phyloP scores from a whole-genome alignment of 2,113 vertebrate species.

The Lepus europaeus region DNA sequence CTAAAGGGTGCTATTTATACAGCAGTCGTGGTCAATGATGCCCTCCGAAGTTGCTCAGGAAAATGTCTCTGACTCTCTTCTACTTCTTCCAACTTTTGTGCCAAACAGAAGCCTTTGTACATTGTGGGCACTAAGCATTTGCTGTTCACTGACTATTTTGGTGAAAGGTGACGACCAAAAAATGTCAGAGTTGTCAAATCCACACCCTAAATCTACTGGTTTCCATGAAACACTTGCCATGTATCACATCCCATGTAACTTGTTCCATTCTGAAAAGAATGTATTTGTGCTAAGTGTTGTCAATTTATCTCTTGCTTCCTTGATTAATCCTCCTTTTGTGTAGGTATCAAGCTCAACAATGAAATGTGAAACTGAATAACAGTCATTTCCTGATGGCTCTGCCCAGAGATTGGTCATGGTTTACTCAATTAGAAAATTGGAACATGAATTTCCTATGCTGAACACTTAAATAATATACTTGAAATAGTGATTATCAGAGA shows the following conservation, averaged over 20 bases:
- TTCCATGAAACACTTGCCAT: background rate
- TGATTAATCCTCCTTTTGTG: constrained; percentile 70
- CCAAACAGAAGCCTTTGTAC: constrained; percentile 6
- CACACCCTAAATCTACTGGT: constrained; percentile 69
- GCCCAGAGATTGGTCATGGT: constrained; percentile 42
- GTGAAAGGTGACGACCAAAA: background rate
- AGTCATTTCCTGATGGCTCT: constrained; percentile 65
- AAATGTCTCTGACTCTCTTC: background rate
- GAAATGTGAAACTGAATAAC: constrained; percentile 29
- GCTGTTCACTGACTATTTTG: background rate
- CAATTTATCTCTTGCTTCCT: constrained; percentile 60
- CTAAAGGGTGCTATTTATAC: background rate
- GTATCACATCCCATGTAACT: constrained; percentile 18
- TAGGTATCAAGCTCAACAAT: constrained; percentile 52
- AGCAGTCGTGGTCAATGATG: background rate
- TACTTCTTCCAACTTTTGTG: background rate
- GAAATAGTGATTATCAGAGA: constrained; percentile 19
- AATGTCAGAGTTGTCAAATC: constrained; percentile 58
- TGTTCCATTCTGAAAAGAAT: constrained; percentile 55
- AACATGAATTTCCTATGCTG: constrained; percentile 35
- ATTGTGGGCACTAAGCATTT: background rate
- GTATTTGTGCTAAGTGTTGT: constrained; percentile 41
- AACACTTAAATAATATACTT: constrained; percentile 64
- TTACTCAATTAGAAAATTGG: constrained; percentile 68
- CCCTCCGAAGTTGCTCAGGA: background rate